A percentile compares a stretch with the other conserved stretches of the same genome.
These are phyloP conservation scores for Pemphredon lugubris DNA, from an alignment of 2,888 invertebrate genomes.

Conservation along the genomic window DNA sequence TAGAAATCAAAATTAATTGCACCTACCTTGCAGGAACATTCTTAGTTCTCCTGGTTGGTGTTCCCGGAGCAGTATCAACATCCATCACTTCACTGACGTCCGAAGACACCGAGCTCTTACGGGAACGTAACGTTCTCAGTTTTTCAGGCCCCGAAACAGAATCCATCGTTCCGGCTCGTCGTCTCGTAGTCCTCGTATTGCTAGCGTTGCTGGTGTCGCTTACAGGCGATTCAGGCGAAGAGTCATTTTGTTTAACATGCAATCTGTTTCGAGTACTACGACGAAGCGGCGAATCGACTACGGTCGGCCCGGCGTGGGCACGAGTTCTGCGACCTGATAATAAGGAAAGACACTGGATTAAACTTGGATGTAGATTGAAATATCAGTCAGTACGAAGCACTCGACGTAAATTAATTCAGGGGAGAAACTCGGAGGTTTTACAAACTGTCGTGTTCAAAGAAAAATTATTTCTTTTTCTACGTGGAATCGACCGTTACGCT, in stretches of 20 bases:
- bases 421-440: neutral
- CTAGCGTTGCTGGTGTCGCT: slow-evolving; percentile 46
- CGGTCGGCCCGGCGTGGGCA: slow-evolving; percentile 9
- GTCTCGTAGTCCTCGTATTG: slow-evolving; percentile 37
- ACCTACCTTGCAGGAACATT: slow-evolving; percentile 37
- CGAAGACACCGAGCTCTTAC: slow-evolving; percentile 59
- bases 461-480: neutral
- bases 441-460: neutral
- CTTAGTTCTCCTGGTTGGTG: slow-evolving; percentile 49
- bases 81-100: slow-evolving; percentile 61
- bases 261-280: slow-evolving; percentile 66
- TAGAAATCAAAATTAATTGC: too few species aligned
- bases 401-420: too few species aligned
- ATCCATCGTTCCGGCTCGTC: slow-evolving; percentile 47
- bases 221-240: slow-evolving; percentile 60
- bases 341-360: too few species aligned
- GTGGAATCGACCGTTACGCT: slow-evolving; percentile 24
- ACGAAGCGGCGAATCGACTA: slow-evolving; percentile 66
- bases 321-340: slow-evolving; percentile 57
- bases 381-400: too few species aligned
- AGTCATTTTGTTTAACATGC: slow-evolving; percentile 43
- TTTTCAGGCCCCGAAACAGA: slow-evolving; percentile 16
- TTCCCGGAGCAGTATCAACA: slow-evolving; percentile 27
- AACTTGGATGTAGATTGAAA: too few species aligned
- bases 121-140: slow-evolving; percentile 47